Evolutionary conservation across 2,888 invertebrate species (phyloP), one percentile per base, ranked within the genome.

Genomic region (Odontocolon sp.): DNA sequence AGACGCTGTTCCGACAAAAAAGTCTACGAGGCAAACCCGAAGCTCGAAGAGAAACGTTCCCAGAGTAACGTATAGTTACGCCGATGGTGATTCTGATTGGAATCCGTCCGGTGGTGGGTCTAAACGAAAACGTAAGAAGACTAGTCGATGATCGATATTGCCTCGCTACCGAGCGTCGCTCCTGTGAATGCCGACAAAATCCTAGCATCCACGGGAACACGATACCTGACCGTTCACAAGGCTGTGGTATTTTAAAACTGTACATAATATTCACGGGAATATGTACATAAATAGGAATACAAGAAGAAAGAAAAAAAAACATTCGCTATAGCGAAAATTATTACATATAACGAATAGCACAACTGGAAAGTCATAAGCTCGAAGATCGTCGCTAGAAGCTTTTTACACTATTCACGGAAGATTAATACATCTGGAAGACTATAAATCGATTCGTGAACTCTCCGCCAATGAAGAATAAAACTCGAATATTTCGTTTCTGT

Each of bases 1-100:
- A 56, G 52, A 63, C 47, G n/a, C 69, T 18, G 68, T 50, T 28
- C 45, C 72, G n/a, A 71, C 36, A 4, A 81, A 83, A 63, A 78
- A 72, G 56, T 36, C 71, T 31, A 50, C 77, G 11, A 84, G 82
- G 63, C 84, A 83, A 79, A 88, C 85, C 1, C 85, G 89, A 78
- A 87, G 87, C 77, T 90, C 90, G 57, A 87, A 86, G 66, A 83
- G 90, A 81, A 87, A 86, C 75, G 80, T 87, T 68, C 87, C 88
- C 71, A 88, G 86, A 79, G 87, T 89, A 40, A 88, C 87, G 82
- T 89, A 90, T 82, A 86, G 82, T 68, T 88, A 87, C 77, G 78
- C 86, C 68, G 89, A 89, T 76, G 80, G 84, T 50, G 89, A 89
- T 81, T 82, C 85, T 47, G 89, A 89, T 64, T 87, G 86, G 83